phyloP scores from a whole-genome alignment of 1,140 invertebrate genomes.

The Drosophila guanche region DNA sequence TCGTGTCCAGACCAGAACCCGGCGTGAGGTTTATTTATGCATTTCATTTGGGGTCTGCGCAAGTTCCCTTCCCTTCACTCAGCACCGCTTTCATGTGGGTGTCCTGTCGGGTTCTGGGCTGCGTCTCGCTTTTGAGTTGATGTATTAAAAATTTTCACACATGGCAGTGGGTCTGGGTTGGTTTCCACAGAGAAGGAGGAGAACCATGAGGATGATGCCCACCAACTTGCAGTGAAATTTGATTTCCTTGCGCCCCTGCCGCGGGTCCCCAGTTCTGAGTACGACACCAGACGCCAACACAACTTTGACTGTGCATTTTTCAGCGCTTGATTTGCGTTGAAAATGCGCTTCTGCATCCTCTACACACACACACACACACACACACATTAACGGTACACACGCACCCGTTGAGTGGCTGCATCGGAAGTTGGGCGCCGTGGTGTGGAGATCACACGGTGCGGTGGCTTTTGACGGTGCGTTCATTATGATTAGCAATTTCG shows the following conservation, averaged over 20 bases:
- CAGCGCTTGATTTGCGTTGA: conserved; percentile 51
- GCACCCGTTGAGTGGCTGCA: not conserved
- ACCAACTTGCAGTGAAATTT: conserved; percentile 58
- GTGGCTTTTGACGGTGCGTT: conserved; percentile 54
- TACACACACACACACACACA: not conserved
- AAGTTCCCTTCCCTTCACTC: too few species aligned
- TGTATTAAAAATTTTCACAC: conserved; percentile 81
- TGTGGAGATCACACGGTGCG: conserved; percentile 10
- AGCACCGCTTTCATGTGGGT: conserved; percentile 32
- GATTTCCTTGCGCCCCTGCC: conserved; percentile 51
- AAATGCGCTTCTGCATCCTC: conserved; percentile 27
- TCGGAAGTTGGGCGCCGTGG: conserved; percentile 3
- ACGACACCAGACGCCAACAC: not conserved
- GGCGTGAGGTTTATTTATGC: conserved; percentile 75
- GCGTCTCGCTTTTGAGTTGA: conserved; percentile 72
- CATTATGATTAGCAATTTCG: conserved; percentile 67
- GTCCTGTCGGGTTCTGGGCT: conserved; percentile 26
- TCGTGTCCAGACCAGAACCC: conserved; percentile 46
- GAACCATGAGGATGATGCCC: not conserved
- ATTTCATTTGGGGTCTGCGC: conserved; percentile 66
- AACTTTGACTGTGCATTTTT: conserved; percentile 64
- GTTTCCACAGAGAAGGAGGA: conserved; percentile 21
- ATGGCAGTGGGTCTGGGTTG: conserved; percentile 67
- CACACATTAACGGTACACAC: not conserved
- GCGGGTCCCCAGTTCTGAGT: not conserved